phyloP scores from a whole-genome alignment of 37 sponge, comb jelly and placozoan species.

The Petrosia ficiformis region DNA sequence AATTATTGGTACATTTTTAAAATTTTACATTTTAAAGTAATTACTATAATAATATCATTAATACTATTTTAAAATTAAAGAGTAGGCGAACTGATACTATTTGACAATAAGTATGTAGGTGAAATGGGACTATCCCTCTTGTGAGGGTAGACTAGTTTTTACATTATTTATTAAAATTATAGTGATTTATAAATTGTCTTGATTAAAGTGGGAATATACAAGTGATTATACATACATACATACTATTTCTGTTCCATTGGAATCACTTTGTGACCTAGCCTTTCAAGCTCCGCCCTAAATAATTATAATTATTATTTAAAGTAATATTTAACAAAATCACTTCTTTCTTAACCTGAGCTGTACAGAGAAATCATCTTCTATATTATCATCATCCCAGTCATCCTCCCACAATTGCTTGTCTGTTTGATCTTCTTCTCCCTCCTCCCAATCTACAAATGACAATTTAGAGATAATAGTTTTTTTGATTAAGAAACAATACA shows the following conservation, averaged over 20 bases:
- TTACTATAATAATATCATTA: no score
- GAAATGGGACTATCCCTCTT: not conserved
- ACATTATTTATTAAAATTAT: not conserved
- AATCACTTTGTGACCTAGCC: conserved; percentile 55
- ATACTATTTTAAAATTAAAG: no score
- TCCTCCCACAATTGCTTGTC: conserved; percentile 95
- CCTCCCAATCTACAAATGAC: conserved; percentile 72
- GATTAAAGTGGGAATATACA: not conserved
- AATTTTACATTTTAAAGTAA: no score
- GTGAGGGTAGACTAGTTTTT: not conserved
- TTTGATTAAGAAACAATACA: no score
- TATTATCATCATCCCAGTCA: conserved; percentile 97
- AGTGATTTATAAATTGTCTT: not conserved
- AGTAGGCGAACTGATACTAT: no score
- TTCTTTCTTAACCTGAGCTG: conserved; percentile 73
- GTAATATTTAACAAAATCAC: not conserved
- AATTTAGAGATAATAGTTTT: not conserved
- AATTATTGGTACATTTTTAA: no score
- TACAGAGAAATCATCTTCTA: conserved; percentile 94
- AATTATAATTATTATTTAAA: not conserved
- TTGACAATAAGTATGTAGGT: no score
- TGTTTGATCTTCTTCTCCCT: conserved; percentile 55
- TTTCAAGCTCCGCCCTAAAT: conserved; percentile 86
- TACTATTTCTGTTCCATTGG: not conserved
- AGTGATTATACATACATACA: not conserved